These are phyloP conservation scores for Hippocampus zosterae DNA, from an alignment of 2,113 vertebrate genomes.

Conservation along the genomic window DNA sequence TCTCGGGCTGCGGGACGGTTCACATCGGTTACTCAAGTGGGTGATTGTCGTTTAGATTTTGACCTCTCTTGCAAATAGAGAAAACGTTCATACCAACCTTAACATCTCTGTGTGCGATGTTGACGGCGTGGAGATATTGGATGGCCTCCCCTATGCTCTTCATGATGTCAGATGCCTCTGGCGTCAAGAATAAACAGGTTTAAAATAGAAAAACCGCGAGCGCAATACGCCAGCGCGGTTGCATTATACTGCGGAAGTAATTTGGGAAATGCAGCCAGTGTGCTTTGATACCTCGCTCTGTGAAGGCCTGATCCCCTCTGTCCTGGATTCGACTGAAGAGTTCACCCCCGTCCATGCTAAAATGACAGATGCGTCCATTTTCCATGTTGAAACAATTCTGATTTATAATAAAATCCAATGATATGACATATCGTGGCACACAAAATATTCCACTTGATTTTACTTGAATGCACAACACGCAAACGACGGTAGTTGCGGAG, in stretches of 20 bases:
- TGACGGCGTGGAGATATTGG: slow-evolving; percentile 88
- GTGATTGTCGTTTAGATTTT: not conserved
- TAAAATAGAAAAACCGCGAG: not conserved
- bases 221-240: not conserved
- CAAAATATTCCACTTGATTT: not conserved
- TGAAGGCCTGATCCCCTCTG: slow-evolving; percentile 97
- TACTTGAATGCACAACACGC: not conserved
- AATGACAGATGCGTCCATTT: slow-evolving; percentile 27
- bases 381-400: not conserved
- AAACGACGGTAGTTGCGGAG: not conserved
- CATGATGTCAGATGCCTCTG: slow-evolving; percentile 98
- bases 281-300: slow-evolving; percentile 81
- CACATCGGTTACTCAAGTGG: not conserved
- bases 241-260: not conserved
- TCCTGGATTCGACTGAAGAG: slow-evolving; percentile 96
- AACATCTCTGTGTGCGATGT: slow-evolving; percentile 95
- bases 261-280: not conserved
- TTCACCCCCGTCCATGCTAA: slow-evolving; percentile 93
- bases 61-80: not conserved
- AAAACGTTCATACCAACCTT: slow-evolving; percentile 75
- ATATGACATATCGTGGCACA: not conserved
- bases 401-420: not conserved
- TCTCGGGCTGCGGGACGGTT: slow-evolving; percentile 81
- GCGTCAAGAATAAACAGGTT: slow-evolving; percentile 8
- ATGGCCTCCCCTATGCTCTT: slow-evolving; percentile 95